Evolutionary conservation across 2,888 invertebrate species (phyloP), one percentile per base, ranked within the genome.

Genomic region (Leptinotarsa haldemani): DNA sequence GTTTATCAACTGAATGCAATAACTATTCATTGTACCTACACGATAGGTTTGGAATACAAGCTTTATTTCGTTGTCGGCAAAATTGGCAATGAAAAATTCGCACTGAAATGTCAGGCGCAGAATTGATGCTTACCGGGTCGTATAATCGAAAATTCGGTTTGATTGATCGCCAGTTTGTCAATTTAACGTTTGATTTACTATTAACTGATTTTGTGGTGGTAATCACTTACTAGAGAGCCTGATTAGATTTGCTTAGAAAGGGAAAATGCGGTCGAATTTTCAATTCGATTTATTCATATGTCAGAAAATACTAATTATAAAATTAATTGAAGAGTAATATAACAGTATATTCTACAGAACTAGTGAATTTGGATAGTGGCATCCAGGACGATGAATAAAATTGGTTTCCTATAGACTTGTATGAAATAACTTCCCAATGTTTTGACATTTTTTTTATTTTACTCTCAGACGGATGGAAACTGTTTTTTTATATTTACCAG

Each of bases 101-200:
- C 25, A 61, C 30, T 47, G 48, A 22, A 58, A 30, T 58, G 69
- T 69, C 69, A 18, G 22, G 22, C 47, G 48, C 65, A 64, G 73
- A 30, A 16, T 63, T 53, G 40, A 47, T 53, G 68, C 47, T 65
- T 22, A 69, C 64, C 69, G 58, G 65, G 22, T 69, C 65, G 69
- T 47, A 69, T 65, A 69, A 73, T 73, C 20, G 65, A 56, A 69
- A 65, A 69, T 65, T 69, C 12, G 48, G 68, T 69, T 69, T 73
- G 69, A 69, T 69, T 46, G 69, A 73, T 61, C 16, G n/a, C 12
- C 18, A 61, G 25, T 61, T 61, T n/a, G 30, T 61, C n/a, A 53
- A 25, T 56, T 73, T 64, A 69, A 69, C 69, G 48, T 68, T 64
- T 53, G 20, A 72, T 52, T 65, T 68, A 56, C 63, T 69, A 18